phyloP scores from a whole-genome alignment of 2,113 vertebrate genomes.

The Oreochromis niloticus region DNA sequence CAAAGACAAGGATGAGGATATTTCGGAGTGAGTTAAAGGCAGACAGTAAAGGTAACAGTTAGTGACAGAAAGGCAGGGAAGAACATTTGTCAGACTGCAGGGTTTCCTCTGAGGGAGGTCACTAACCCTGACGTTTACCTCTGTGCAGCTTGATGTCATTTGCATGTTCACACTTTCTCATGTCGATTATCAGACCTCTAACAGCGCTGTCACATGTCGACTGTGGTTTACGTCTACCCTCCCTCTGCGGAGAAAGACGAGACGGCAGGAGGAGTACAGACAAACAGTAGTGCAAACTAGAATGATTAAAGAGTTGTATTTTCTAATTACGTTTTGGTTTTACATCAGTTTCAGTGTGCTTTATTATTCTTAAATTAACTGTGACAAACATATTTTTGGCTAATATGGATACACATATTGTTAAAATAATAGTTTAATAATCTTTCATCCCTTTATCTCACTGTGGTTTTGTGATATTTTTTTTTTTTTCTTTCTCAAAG shows the following conservation, averaged over 20 bases:
- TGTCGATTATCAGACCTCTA: conserved; percentile 16
- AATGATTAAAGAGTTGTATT: not conserved
- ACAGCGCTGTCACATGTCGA: not conserved
- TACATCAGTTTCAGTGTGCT: not conserved
- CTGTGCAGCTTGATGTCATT: conserved; percentile 17
- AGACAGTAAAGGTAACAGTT: not conserved
- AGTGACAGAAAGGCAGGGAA: conserved; percentile 11
- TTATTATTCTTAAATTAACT: not conserved
- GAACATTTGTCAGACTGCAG: not conserved
- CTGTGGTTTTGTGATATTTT: not conserved
- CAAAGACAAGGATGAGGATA: not conserved
- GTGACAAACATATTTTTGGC: not conserved
- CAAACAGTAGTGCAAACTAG: not conserved
- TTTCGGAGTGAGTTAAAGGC: not conserved
- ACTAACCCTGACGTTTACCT: not conserved
- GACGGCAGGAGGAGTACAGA: not conserved
- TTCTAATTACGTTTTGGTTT: not conserved
- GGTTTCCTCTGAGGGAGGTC: not conserved
- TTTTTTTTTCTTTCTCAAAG: not conserved
- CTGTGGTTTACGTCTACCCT: conserved; percentile 10
- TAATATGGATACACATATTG: not conserved
- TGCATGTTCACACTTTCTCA: conserved; percentile 4
- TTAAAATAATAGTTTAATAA: not conserved
- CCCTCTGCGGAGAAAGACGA: not conserved
- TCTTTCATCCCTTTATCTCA: not conserved